Evolutionary conservation across 2,888 invertebrate genomes (phyloP), one percentile per base, ranked within the genome.

Genomic region (Pammene aurita): DNA sequence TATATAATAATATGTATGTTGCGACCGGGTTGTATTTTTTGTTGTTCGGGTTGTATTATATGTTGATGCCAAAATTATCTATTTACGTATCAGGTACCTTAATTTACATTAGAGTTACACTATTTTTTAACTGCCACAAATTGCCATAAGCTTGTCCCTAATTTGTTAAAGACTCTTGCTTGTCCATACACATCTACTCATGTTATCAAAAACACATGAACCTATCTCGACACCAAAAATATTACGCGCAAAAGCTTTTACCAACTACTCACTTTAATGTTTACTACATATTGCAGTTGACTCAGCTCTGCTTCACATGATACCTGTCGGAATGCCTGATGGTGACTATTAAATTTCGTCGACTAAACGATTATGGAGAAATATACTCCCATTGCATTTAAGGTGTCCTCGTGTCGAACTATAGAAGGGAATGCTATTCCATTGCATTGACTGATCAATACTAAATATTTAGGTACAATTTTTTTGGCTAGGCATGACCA

Each of bases 331-430:
- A 65, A 48, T 65, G 55, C 18, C n/a, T 56, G 1, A 14, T 11
- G 57, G 42, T 5, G 34, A 38, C 34, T 26, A 64, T 64, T 26
- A 46, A 65, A 65, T 65, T 56, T 48, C 65, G 56, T 11, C 5
- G 41, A 56, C 38, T 16, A 50, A 42, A 16, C 56, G n/a, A 38
- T 46, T 44, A 64, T 56, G 16, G 16, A 9, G 2, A 35, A 48
- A 35, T 9, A 65, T 38, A 41, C 14, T 13, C 18, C 41, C 14
- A 26, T n/a, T 56, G 16, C 55, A 16, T 56, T 64, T 61, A 50
- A 38, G 50, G 61, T 26, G 7, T 50, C 38, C 61, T 41, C 61
- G 61, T 62, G 50, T n/a, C 18, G 2, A 16, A n/a, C 50, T 38
- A 10, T 62, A 61, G 7, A 50, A 18, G 61, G 61, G 16, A 13